These are phyloP conservation scores for Elymnias hypermnestra DNA, from an alignment of 1,140 invertebrate genomes.

Conservation along the genomic window DNA sequence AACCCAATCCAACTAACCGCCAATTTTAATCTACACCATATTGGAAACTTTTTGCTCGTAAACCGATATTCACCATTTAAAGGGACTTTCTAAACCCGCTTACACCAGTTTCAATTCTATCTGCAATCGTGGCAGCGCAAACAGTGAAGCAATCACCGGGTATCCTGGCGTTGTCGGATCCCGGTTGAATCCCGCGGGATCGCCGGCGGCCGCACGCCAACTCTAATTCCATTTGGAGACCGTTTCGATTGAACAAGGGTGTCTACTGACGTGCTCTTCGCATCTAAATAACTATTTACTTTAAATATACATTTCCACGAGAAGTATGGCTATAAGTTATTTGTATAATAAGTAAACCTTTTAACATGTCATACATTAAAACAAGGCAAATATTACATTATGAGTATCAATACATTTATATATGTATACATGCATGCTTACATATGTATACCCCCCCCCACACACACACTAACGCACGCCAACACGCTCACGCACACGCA, in stretches of 20 bases:
- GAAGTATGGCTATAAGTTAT: too few relatives aligned
- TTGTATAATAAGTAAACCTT: too few relatives aligned
- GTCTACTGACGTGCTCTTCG: conserved; percentile 16
- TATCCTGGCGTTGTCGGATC: conserved; percentile 8
- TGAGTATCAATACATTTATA: too few relatives aligned
- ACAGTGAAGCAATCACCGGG: conserved; percentile 26
- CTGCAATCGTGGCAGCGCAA: conserved; percentile 21
- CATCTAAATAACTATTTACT: conserved; percentile 7
- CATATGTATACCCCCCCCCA: too few relatives aligned
- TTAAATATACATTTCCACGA: conserved; percentile 1
- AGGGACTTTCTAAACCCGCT: conserved; percentile 19
- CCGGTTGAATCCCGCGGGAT: conserved; percentile 20
- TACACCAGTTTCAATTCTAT: conserved; percentile 22
- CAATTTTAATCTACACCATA: conserved; percentile 16
- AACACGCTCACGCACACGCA: too few relatives aligned
- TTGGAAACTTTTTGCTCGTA: conserved; percentile 12
- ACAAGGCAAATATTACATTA: too few relatives aligned
- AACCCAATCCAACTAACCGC: not conserved
- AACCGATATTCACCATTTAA: conserved; percentile 13
- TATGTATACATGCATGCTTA: too few relatives aligned
- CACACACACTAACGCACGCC: too few relatives aligned
- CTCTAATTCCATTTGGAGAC: conserved; percentile 27
- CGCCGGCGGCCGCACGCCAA: conserved; percentile 22
- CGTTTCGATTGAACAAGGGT: conserved; percentile 23
- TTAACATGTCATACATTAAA: too few relatives aligned